Evolutionary conservation across 2,888 invertebrate species (phyloP), one percentile per base, ranked within the genome.

Genomic region (Synanthedon andrenaeformis): DNA sequence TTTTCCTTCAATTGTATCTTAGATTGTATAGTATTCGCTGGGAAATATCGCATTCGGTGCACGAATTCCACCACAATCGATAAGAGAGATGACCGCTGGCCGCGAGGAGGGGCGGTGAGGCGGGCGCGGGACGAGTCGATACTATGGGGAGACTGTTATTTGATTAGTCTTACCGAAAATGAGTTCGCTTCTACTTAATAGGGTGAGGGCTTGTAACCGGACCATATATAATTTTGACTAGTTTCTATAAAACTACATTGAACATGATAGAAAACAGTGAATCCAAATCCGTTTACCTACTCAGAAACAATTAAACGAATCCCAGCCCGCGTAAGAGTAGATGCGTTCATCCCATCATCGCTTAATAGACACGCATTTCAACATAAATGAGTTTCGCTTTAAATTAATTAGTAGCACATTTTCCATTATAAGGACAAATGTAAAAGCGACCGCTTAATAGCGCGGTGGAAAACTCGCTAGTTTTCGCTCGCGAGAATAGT

Each of bases 81-180:
- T 87, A 87, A 84, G 85, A 81, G 82, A 87, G 86, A 86, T 85
- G 85, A 85, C 85, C 87, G 80, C 79, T 84, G 81, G 82, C 79
- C 83, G 82, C 82, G 79, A 72, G 82, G 75, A 66, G 74, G 68
- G 69, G 63, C 56, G 64, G 67, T 70, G 70, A 65, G 59, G 62
- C 58, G 61, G 58, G 35, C 35, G 35, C 35, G 35, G 35, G 35
- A 35, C 35, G 35, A 35, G 35, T 10, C 35, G 35, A 35, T 35
- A 57, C 62, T 69, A 66, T 74, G 76, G 85, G 86, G 84, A 78
- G 86, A 79, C 83, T 81, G 86, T 88, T 88, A 88, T 88, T 88
- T 88, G 88, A 88, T 88, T 88, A 88, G 88, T 87, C 88, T 85
- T 86, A 82, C 87, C 80, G 86, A 86, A 88, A 88, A 88, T 87